phyloP scores from a whole-genome alignment of 2,113 vertebrate genomes.

The Phrynocephalus versicolor region DNA sequence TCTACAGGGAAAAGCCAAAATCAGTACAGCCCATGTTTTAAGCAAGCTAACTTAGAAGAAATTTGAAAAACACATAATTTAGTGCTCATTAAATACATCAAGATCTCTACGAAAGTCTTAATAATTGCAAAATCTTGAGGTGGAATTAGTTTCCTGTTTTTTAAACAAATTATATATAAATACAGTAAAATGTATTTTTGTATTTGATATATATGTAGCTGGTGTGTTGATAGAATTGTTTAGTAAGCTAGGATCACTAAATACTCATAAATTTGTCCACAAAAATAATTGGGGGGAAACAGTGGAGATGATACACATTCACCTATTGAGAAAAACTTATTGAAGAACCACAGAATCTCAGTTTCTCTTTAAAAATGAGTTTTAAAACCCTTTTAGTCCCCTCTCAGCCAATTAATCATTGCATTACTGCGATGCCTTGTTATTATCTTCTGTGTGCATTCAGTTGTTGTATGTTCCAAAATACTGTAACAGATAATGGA shows the following conservation, averaged over 20 bases:
- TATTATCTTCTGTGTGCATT: conserved; percentile 49
- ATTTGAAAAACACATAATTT: conserved; percentile 44
- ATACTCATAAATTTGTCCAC: conserved; percentile 59
- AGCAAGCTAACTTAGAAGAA: conserved; percentile 58
- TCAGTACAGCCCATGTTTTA: conserved; percentile 74
- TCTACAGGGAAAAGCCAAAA: conserved; percentile 48
- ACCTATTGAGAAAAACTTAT: conserved; percentile 58
- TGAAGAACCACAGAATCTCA: conserved; percentile 77
- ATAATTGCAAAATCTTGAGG: conserved; percentile 64
- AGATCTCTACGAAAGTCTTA: conserved; percentile 54
- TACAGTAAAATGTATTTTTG: conserved; percentile 87
- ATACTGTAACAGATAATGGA: conserved; percentile 40
- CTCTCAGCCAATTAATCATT: conserved; percentile 41
- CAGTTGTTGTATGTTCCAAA: conserved; percentile 55
- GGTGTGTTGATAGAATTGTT: conserved; percentile 79
- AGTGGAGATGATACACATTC: background rate
- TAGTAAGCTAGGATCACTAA: conserved; percentile 61
- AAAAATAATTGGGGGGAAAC: too few species aligned
- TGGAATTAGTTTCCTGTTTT: conserved; percentile 75
- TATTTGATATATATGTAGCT: conserved; percentile 79
- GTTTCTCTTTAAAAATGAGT: conserved; percentile 59
- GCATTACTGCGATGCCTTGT: conserved; percentile 42
- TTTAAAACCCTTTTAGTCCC: conserved; percentile 56
- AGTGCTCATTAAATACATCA: conserved; percentile 46
- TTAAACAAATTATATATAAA: conserved; percentile 77